Evolutionary conservation across 2,113 vertebrate species (phyloP).

Genomic region (Pedetes capensis): DNA sequence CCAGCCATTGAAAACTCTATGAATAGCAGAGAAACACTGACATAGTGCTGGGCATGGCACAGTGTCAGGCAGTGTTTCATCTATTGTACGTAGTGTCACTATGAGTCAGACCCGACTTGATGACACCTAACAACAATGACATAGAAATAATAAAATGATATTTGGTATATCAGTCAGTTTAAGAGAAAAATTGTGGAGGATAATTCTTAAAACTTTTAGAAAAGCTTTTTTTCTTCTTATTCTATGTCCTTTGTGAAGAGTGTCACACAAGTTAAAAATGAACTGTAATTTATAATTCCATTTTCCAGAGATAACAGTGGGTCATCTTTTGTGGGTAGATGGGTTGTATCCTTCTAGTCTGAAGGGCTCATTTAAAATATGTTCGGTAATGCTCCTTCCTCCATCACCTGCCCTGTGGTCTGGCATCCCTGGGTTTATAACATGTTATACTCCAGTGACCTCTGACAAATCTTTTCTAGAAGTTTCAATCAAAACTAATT

Average conservation of each 20-base stretch:
- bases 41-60: too few species aligned
- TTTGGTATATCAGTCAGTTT: background rate
- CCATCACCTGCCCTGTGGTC: background rate
- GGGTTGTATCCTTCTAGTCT: background rate
- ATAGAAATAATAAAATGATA: background rate
- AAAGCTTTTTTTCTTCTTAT: background rate
- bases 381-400: background rate
- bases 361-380: background rate
- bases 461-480: background rate
- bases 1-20: too few species aligned
- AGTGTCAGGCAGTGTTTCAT: too few species aligned
- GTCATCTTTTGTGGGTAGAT: background rate
- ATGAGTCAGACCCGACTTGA: too few species aligned
- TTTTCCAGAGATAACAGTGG: background rate
- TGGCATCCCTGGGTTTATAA: background rate
- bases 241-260: background rate
- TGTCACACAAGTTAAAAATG: background rate
- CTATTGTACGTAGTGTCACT: too few species aligned
- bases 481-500: background rate
- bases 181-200: background rate
- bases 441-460: accelerated
- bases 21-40: too few species aligned
- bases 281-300: background rate
- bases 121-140: too few species aligned
- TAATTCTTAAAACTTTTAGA: background rate